Evolutionary conservation across 2,113 vertebrate species (phyloP), one percentile per base, ranked within the genome.

Genomic region (Cynoglossus semilaevis): DNA sequence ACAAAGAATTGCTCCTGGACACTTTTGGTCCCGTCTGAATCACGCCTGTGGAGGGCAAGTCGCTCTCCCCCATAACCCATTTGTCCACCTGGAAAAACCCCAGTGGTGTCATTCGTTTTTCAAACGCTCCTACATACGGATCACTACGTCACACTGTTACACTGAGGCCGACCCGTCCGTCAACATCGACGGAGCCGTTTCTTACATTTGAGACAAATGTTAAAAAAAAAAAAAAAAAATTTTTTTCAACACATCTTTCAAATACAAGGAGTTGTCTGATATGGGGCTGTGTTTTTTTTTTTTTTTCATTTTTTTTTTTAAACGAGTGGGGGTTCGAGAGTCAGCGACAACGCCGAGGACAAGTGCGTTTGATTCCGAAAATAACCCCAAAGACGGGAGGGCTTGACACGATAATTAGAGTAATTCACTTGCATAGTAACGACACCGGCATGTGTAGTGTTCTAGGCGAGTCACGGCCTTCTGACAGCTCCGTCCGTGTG

Each of bases 381-480:
- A 43, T 1, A 58, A 58, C 45, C 51, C 51, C 35, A 13, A 44
- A 61, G 11, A 22, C 11, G 1, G 38, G 10, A 3, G 47, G 63
- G 69, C 62, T 45, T 56, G 72, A 81, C 68, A 72, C 70, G 37
- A 75, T 73, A 81, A 82, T 77, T 67, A 54, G 57, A 82, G 65
- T 38, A 87, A 88, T 72, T 92, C 91, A 90, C 91, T 94, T 95
- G 94, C 94, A 94, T 94, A 95, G 94, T 91, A 92, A 89, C 82
- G 92, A 89, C 89, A 92, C 90, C 88, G 83, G 91, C 73, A 89
- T 90, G 90, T 88, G 89, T 88, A 84, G 76, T 80, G 77, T 85
- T 82, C 75, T 74, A 84, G 67, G 80, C 38, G 55, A 89, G 90
- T 82, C 79, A 86, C 88, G 85, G 91, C 77, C 64, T 66, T 48